These are phyloP conservation scores for Stichodactyla helianthus DNA, from an alignment of 64 coral and sea anemone species.

Conservation along the genomic window DNA sequence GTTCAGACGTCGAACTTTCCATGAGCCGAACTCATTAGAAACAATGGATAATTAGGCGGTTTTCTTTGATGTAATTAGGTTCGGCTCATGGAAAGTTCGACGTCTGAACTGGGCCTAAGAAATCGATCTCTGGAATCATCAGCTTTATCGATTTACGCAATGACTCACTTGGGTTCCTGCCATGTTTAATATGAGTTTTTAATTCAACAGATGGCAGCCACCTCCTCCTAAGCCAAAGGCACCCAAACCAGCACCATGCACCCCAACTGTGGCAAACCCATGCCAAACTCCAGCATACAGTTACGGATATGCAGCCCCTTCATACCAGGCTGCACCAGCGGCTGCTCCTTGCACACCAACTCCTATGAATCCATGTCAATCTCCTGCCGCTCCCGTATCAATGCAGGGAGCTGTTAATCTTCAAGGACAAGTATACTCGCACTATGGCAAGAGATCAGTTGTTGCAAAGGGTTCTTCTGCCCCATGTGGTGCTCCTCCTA, in stretches of 20 bases:
- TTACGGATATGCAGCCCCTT: conserved; percentile 1
- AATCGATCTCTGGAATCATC: too few species aligned
- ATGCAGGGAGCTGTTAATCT: background rate
- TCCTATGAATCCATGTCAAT: background rate
- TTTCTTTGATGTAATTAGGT: too few species aligned
- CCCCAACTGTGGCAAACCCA: conserved; percentile 13
- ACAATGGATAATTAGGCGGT: too few species aligned
- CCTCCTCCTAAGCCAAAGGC: conserved; percentile 26
- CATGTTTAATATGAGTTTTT: background rate
- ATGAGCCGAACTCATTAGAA: too few species aligned
- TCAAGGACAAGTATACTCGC: background rate
- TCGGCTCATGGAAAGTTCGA: too few species aligned
- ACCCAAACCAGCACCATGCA: conserved; percentile 14
- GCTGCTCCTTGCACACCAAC: conserved; percentile 7
- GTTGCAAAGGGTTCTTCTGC: background rate
- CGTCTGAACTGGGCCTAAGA: too few species aligned
- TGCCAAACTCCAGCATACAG: conserved; percentile 31
- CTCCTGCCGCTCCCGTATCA: background rate
- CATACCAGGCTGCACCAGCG: background rate
- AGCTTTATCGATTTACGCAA: too few species aligned
- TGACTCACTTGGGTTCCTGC: background rate
- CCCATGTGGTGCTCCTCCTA: background rate
- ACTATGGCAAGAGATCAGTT: conserved; percentile 1
- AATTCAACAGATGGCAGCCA: conserved; percentile 4
- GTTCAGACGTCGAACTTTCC: too few species aligned